These are phyloP conservation scores for Sussaba pulchella DNA, from an alignment of 2,888 invertebrate species.

Conservation along the genomic window DNA sequence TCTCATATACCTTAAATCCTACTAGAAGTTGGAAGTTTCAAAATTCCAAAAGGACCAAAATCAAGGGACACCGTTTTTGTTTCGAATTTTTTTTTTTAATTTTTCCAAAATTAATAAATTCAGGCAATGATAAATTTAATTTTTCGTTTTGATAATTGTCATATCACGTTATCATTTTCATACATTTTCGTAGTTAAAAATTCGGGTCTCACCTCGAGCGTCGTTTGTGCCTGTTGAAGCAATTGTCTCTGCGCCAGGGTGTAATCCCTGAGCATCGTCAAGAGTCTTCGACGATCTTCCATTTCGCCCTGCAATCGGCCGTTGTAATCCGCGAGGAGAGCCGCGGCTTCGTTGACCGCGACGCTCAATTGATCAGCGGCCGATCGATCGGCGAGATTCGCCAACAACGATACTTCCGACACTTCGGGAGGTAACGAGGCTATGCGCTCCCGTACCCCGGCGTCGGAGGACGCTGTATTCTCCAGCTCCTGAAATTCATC, in stretches of 20 bases:
- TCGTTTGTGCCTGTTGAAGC: conserved; percentile 93
- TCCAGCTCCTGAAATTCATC: conserved; percentile 91
- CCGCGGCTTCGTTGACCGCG: conserved; percentile 95
- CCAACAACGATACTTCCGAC: conserved; percentile 94
- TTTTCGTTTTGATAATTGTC: neutral
- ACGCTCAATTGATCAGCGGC: conserved; percentile 91
- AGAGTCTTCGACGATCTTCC: conserved; percentile 94
- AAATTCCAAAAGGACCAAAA: too few species aligned
- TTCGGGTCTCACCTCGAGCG: conserved; percentile 89
- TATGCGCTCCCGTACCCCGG: conserved; percentile 95
- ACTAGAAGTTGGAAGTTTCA: too few species aligned
- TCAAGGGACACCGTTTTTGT: too few species aligned
- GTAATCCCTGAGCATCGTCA: conserved; percentile 95
- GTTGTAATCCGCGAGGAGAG: conserved; percentile 95
- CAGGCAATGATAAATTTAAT: too few species aligned
- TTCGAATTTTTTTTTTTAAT: neutral
- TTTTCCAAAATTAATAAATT: too few species aligned
- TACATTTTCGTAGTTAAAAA: neutral
- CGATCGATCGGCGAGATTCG: conserved; percentile 93
- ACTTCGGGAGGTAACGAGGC: conserved; percentile 97
- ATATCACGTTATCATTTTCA: neutral
- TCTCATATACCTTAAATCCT: too few species aligned
- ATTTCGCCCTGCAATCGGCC: conserved; percentile 93
- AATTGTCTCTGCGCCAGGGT: conserved; percentile 94
- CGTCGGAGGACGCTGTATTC: conserved; percentile 98